These are phyloP conservation scores for Paragorgia papillata DNA, from an alignment of 92 coral and sea anemone species.

Conservation along the genomic window DNA sequence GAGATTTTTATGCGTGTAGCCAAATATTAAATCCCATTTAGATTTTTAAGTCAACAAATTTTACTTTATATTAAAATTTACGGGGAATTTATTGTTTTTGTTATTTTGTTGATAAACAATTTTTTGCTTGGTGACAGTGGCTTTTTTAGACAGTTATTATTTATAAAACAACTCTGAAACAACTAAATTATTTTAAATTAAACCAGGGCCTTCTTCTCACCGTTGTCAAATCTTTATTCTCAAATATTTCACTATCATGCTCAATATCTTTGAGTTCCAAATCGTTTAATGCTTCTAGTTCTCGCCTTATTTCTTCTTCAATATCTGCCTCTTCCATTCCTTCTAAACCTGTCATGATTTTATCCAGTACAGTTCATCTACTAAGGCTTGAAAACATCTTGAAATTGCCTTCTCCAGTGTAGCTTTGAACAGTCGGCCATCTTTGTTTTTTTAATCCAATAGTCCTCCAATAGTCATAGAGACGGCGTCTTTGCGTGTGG, in stretches of 20 bases:
- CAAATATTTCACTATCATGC: constrained; percentile 8
- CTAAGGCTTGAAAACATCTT: neutral
- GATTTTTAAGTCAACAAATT: no score
- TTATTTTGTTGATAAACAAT: no score
- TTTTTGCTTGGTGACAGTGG: no score
- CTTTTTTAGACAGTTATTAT: no score
- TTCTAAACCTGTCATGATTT: constrained; percentile 73
- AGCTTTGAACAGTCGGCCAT: constrained; percentile 6
- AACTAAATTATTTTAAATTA: no score
- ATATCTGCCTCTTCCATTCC: constrained; percentile 83
- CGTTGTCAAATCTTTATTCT: neutral
- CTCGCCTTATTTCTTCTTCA: constrained; percentile 95
- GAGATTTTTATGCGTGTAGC: no score
- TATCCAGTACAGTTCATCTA: constrained; percentile 10
- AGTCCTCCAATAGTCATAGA: constrained; percentile 21
- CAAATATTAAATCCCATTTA: no score
- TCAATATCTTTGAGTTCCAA: constrained; percentile 67
- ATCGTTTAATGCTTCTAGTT: constrained; percentile 78
- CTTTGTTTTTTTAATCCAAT: constrained; percentile 36
- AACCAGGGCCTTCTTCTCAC: neutral
- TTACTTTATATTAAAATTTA: no score
- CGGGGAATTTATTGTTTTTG: no score
- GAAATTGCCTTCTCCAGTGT: neutral
- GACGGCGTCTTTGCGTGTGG: constrained; percentile 29
- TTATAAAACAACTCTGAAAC: no score